Base-by-base conservation (phyloP, 2,888 invertebrate species). In the Spodoptera picta region DNA sequence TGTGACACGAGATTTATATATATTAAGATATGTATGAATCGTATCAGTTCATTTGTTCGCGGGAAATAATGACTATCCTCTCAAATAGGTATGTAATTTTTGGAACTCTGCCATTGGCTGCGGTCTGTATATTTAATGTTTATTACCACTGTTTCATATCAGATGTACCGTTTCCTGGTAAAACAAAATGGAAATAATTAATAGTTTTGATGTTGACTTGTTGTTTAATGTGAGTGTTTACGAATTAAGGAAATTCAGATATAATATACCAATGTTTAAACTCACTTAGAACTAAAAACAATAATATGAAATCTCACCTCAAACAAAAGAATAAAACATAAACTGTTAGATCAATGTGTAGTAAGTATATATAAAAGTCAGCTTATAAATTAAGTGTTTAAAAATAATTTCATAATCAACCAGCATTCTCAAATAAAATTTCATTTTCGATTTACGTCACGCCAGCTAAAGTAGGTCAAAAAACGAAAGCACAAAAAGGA, bases 381-480 rank as follows among this genome's bases (percentile, higher is more conserved):
- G 43, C 51, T 45, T 54, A 58, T 65, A 46, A 65, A 72, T 65
- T 62, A 68, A 27, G 64, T 69, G 58, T 66, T 69, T 56, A 45
- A 59, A 51, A 31, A 65, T 64, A 66, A 77, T 63, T 71, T 72
- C 51, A 68, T 59, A 67, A 67, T 48, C 71, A 46, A 60, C 43
- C 43, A 69, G 65, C 56, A 54, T 27, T 9, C 62, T 50, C 56
- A 53, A 70, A 60, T 69, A 65, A 70, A 75, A 69, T 73, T 74
- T 71, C 54, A 70, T 69, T 79, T 79, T 71, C 56, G 55, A 73
- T 76, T 77, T 73, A 68, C 71, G 71, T 75, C 76, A 71, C 69
- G 60, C 44, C 73, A 66, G 46, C 72, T 72, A 65, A 83, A 82
- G 77, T 79, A 74, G 81, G 78, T 79, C 78, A 75, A 68, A 19